Evolutionary conservation across 2,113 vertebrate species (phyloP), one percentile per base, ranked within the genome.

Genomic region (Heloderma charlesbogerti): DNA sequence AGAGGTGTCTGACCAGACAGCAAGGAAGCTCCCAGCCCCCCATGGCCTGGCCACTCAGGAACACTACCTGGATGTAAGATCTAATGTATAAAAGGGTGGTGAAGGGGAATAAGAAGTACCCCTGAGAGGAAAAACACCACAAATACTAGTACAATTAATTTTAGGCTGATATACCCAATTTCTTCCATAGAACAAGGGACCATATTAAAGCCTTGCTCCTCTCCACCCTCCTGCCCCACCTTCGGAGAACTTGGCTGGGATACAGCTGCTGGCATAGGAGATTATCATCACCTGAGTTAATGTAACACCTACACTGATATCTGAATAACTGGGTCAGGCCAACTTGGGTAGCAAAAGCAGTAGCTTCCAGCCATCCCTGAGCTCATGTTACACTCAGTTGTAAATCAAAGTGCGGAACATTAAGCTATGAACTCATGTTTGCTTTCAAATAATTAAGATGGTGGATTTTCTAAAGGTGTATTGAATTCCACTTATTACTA

Each of bases 401-500:
- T 92, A 57, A 57, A 48, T 78, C 43, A 78, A 60, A 10, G 1
- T 45, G 15, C 43, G 89, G 75, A 77, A 51, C 0, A 0, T 15
- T 75, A 43, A 72, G 48, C 7, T 80, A 86, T 43, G 20, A 57
- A 86, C 40, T 63, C 60, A 86, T 45, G 66, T 29, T 60, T 91
- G 43, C 40, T 45, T 45, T 60, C 40, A 80, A 71, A 27, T 45
- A n/a, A 40, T 80, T 81, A 54, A 54, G n/a, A 81, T 9, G 31
- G n/a, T 37, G 22, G n/a, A 88, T 43, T 18, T 34, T 51, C 66
- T 88, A 66, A 86, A 63, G 80, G 90, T 8, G 85, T 57, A 89
- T 74, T 84, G 9, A 87, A 87, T 92, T 85, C 72, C 12, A 48
- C 90, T 91, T 86, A 67, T 88, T 92, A 82, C 84, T 88, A 81